A percentile compares a stretch with the other conserved stretches of the same genome.
phyloP scores from a whole-genome alignment of 2,113 vertebrate species.

The Motacilla alba region DNA sequence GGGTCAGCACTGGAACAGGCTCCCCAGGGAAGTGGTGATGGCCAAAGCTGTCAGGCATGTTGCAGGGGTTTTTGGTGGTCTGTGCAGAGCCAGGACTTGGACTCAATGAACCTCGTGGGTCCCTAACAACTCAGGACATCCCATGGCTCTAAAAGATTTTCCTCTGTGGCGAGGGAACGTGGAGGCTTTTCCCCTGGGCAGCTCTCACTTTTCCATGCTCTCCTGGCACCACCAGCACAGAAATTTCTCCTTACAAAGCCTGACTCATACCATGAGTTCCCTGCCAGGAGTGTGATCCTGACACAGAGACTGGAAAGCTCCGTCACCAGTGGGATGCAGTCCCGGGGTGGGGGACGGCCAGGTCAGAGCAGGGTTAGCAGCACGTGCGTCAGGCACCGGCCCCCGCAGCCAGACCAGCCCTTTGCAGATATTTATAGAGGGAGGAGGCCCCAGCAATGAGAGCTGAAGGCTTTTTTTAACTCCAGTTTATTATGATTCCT shows the following conservation, averaged over 20 bases:
- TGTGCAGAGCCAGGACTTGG: not conserved
- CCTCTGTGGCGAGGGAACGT: fast-evolving
- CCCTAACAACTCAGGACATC: not conserved
- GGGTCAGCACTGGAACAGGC: not conserved
- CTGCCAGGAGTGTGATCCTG: not conserved
- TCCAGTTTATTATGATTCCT: not conserved
- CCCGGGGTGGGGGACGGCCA: fast-evolving
- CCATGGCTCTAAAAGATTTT: not conserved
- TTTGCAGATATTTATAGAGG: not conserved
- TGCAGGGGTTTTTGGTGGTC: not conserved
- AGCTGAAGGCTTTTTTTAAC: not conserved
- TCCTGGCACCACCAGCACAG: not conserved
- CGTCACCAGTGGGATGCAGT: fast-evolving
- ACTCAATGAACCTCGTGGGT: not conserved
- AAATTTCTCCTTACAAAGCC: not conserved
- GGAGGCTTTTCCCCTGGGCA: not conserved
- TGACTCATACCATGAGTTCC: not conserved
- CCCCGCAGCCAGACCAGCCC: fast-evolving
- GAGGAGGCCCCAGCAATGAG: not conserved
- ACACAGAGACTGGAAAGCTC: not conserved
- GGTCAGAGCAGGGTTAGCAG: not conserved
- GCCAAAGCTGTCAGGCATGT: not conserved
- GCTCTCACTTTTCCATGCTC: not conserved
- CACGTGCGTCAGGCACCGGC: not conserved
- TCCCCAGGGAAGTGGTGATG: not conserved